Percentiles rank a stretch among this genome's conserved stretches.
Conservation (phyloP, 1,140 invertebrate genomes). For the Caerostris darwini region DNA sequence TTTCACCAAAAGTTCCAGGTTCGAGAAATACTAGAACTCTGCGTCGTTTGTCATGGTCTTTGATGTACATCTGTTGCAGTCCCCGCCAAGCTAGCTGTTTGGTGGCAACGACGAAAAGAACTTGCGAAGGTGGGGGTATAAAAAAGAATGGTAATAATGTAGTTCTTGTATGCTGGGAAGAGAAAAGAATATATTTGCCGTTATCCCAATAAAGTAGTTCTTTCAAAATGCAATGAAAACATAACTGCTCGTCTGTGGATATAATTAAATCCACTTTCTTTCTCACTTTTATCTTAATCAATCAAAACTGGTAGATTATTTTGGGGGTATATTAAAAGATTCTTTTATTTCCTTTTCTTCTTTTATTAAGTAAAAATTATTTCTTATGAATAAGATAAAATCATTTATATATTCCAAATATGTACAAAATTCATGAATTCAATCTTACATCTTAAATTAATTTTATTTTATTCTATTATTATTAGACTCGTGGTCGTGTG, state of each 20-base stretch:
- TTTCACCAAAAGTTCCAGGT: background rate
- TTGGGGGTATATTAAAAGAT: no score
- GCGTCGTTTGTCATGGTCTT: slow-evolving; percentile 21
- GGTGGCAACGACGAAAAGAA: background rate
- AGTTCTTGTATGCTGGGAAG: background rate
- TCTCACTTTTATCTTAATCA: background rate
- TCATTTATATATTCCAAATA: no score
- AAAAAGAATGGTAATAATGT: background rate
- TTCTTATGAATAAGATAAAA: no score
- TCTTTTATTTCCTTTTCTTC: no score
- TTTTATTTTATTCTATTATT: no score
- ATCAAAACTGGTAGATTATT: no score
- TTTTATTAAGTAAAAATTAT: no score
- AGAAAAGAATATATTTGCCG: background rate
- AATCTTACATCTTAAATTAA: no score
- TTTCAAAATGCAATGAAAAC: background rate
- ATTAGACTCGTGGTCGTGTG: no score
- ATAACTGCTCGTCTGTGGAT: background rate
- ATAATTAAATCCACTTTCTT: background rate
- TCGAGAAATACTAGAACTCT: background rate
- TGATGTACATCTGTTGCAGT: slow-evolving; percentile 24
- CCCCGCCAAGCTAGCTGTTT: background rate
- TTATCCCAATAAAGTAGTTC: background rate
- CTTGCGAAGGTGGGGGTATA: background rate
- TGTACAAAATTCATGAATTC: no score